Percentiles rank a stretch among this genome's conserved stretches.
These are phyloP conservation scores for Augochlora pura DNA, from an alignment of 1,140 invertebrate species.

Conservation along the genomic window DNA sequence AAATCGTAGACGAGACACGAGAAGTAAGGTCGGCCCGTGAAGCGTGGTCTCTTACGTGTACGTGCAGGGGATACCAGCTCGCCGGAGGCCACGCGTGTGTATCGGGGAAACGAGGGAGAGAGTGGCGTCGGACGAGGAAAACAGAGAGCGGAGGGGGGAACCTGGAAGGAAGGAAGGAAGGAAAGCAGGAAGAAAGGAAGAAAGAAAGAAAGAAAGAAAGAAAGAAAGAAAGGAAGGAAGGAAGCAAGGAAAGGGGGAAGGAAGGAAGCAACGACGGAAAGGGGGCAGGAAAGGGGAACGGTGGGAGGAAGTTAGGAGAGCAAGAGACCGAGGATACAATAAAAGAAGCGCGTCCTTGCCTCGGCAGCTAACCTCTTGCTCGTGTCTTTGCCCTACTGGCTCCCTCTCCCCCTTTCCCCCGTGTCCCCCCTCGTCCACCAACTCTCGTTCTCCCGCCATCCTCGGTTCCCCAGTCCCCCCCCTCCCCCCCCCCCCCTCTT, in stretches of 20 bases:
- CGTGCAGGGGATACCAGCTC: not conserved
- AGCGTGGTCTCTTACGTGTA: slow-evolving; percentile 30
- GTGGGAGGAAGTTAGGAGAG: no score
- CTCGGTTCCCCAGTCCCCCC: not conserved
- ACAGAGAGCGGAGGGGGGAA: not conserved
- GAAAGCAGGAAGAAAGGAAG: not conserved
- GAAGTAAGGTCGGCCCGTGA: slow-evolving; percentile 46
- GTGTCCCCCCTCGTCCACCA: not conserved
- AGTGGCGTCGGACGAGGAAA: slow-evolving; percentile 7
- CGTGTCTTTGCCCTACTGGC: slow-evolving; percentile 25
- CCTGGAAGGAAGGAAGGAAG: slow-evolving; percentile 4
- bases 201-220: no score
- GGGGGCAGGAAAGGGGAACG: not conserved
- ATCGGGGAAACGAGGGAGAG: slow-evolving; percentile 6
- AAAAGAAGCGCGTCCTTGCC: slow-evolving; percentile 55
- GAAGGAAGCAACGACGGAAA: no score
- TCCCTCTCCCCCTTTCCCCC: slow-evolving; percentile 5
- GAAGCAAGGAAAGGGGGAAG: no score
- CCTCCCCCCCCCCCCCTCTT: not conserved
- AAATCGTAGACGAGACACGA: slow-evolving; percentile 59
- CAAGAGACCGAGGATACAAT: slow-evolving; percentile 45
- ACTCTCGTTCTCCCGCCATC: no score
- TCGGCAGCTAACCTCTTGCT: slow-evolving; percentile 45
- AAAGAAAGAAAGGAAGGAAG: no score
- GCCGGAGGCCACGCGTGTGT: not conserved